Conservation (phyloP, 2,888 invertebrate species). For the Epirrhoe alternata region DNA sequence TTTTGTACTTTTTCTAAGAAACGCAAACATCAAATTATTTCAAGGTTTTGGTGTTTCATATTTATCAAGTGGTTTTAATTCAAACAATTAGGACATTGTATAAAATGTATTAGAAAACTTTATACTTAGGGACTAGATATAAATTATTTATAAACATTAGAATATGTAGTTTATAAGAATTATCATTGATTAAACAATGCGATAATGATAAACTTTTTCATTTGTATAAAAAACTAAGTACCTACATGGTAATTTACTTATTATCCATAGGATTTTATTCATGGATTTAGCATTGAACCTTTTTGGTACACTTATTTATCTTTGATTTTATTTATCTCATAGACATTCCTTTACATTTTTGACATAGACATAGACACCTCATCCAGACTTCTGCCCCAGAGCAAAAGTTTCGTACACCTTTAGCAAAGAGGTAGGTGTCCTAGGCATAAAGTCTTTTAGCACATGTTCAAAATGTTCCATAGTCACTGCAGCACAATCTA, state of each 20-base stretch:
- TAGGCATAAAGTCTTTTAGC: slow-evolving; percentile 88
- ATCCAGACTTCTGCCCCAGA: slow-evolving; percentile 69
- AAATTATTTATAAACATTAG: slow-evolving; percentile 59
- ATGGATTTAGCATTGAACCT: too few species aligned
- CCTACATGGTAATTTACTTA: neutral
- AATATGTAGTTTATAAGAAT: slow-evolving; percentile 55
- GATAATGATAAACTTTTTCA: slow-evolving; percentile 29
- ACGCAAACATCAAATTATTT: slow-evolving; percentile 16
- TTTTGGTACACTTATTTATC: too few species aligned
- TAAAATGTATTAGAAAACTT: slow-evolving; percentile 43
- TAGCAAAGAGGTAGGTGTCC: slow-evolving; percentile 90
- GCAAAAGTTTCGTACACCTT: slow-evolving; percentile 89
- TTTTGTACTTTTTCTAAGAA: slow-evolving; percentile 29
- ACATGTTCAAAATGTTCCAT: slow-evolving; percentile 90
- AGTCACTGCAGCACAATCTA: slow-evolving; percentile 86
- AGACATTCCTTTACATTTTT: too few species aligned
- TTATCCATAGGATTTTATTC: too few species aligned
- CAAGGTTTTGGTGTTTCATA: slow-evolving; percentile 28
- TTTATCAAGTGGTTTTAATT: slow-evolving; percentile 22
- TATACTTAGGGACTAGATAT: slow-evolving; percentile 57
- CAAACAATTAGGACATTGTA: slow-evolving; percentile 36
- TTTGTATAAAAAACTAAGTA: slow-evolving; percentile 22
- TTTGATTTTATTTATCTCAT: too few species aligned
- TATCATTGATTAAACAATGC: slow-evolving; percentile 61
- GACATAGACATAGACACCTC: too few species aligned